Percentiles rank a stretch among this genome's conserved stretches.
Conservation (phyloP, 1,140 invertebrate species). For the Panulirus ornatus region DNA sequence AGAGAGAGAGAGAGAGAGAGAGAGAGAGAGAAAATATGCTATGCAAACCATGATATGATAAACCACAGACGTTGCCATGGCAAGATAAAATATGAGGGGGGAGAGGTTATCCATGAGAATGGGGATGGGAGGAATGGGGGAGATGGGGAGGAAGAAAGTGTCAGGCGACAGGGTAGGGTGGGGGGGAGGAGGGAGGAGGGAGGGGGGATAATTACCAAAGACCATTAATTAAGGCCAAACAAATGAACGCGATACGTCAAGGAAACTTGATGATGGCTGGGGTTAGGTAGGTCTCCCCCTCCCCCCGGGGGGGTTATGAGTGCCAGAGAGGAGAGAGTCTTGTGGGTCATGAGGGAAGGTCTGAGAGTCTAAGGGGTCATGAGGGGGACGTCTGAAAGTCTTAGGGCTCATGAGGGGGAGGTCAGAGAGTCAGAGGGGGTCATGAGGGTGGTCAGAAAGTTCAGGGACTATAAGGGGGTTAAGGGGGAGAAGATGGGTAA, state of each 20-base stretch:
- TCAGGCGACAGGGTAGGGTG: not conserved
- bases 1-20: not conserved
- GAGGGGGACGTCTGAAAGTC: not conserved
- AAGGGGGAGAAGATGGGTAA: too few relatives aligned
- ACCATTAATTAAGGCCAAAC: conserved; percentile 65
- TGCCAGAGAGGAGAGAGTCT: not conserved
- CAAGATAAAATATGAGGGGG: not conserved
- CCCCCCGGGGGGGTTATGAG: not conserved
- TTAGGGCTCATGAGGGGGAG: too few relatives aligned
- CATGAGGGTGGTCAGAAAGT: too few relatives aligned
- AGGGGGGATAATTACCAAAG: conserved; percentile 58
- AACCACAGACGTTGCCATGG: too few relatives aligned
- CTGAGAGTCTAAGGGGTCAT: not conserved
- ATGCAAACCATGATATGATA: too few relatives aligned
- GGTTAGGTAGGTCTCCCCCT: not conserved
- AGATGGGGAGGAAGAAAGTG: too few relatives aligned
- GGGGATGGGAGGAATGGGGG: not conserved
- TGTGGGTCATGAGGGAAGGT: not conserved
- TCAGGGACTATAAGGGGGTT: too few relatives aligned
- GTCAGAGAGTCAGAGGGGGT: too few relatives aligned
- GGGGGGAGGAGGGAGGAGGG: not conserved
- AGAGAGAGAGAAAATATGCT: not conserved
- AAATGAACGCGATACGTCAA: conserved; percentile 63
- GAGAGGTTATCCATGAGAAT: not conserved
- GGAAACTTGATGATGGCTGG: conserved; percentile 21